Conservation (phyloP, 2,888 invertebrate genomes). For the Tricholauxania praeusta region DNA sequence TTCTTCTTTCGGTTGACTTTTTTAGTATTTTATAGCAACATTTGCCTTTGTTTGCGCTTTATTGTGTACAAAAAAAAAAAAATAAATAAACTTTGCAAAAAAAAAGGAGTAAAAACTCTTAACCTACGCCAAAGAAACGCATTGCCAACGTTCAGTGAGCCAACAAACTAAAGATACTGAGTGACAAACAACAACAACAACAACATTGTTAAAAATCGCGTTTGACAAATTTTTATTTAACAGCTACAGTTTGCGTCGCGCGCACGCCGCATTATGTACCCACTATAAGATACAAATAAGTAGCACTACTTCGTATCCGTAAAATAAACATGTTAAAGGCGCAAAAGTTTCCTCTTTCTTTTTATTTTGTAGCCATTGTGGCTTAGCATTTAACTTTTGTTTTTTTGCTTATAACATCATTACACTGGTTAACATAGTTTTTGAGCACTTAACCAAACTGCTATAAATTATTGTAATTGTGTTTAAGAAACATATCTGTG, state of each 20-base stretch:
- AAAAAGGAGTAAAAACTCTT: constrained; percentile 5
- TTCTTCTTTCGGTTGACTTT: neutral
- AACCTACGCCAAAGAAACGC: constrained; percentile 22
- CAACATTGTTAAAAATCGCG: constrained; percentile 7
- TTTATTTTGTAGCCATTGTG: no score
- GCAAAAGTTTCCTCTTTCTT: no score
- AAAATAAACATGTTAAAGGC: constrained; percentile 26
- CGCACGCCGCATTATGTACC: no score
- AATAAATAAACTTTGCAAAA: neutral
- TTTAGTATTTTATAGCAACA: neutral
- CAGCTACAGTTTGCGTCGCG: constrained; percentile 5
- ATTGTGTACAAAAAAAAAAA: neutral
- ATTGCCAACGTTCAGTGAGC: neutral
- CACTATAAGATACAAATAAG: constrained; percentile 22
- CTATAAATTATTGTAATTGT: no score
- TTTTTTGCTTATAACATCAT: no score
- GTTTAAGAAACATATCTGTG: no score
- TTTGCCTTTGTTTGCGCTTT: constrained; percentile 2
- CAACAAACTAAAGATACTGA: constrained; percentile 2
- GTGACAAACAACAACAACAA: constrained; percentile 19
- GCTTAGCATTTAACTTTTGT: no score
- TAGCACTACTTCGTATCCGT: constrained; percentile 17
- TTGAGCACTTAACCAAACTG: no score
- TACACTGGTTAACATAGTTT: no score
- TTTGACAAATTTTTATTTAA: constrained; percentile 29